These are phyloP conservation scores for Parnassius orleans DNA, from an alignment of 2,888 invertebrate genomes.

Conservation along the genomic window DNA sequence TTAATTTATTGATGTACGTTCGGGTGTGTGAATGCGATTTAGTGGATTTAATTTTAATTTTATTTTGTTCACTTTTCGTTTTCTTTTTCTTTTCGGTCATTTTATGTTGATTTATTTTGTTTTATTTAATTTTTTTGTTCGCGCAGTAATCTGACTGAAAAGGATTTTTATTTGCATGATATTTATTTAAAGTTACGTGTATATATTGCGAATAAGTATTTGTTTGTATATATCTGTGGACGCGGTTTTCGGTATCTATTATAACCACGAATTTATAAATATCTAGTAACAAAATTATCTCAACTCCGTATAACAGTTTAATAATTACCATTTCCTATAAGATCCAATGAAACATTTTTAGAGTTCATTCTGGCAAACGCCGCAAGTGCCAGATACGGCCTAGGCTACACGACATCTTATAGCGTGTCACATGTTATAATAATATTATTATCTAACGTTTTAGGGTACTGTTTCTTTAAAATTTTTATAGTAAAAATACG, in stretches of 20 bases:
- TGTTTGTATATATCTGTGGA: too few species aligned
- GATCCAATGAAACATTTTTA: too few species aligned
- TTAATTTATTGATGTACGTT: constrained; percentile 51
- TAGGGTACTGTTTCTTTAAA: constrained; percentile 29
- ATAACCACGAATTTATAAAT: too few species aligned
- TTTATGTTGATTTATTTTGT: constrained; percentile 41
- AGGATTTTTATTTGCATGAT: constrained; percentile 45
- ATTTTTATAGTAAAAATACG: too few species aligned
- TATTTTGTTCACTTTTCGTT: constrained; percentile 35
- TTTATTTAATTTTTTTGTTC: constrained; percentile 26
- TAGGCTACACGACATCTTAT: too few species aligned
- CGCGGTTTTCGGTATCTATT: too few species aligned
- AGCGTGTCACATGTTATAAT: constrained; percentile 3
- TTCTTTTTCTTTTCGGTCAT: constrained; percentile 62
- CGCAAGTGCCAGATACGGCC: too few species aligned
- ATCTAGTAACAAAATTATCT: too few species aligned
- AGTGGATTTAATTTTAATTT: constrained; percentile 34
- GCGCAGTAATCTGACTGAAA: constrained; percentile 59
- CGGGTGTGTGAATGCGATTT: constrained; percentile 39
- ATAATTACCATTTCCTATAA: too few species aligned
- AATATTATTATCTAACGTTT: constrained; percentile 29
- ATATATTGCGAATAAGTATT: too few species aligned
- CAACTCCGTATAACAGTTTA: too few species aligned
- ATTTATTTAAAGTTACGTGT: constrained; percentile 19
- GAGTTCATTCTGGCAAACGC: too few species aligned